A percentile compares a stretch with the other conserved stretches of the same genome.
Conservation (phyloP, 2,797 vertebrate species). For the Enteromius paludinosus region DNA sequence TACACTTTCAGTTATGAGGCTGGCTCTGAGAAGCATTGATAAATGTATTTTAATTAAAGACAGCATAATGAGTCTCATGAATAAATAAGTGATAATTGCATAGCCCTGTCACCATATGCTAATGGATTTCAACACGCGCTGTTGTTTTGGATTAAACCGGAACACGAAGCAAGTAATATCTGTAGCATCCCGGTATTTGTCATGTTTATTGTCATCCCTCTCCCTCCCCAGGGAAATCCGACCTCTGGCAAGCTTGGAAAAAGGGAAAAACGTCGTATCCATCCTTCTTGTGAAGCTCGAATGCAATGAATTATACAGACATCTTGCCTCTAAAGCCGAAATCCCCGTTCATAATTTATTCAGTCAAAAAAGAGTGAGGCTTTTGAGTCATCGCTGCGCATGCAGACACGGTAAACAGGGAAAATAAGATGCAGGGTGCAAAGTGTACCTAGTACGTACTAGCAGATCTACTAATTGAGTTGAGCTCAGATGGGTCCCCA, state of each 20-base stretch:
- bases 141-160: background rate
- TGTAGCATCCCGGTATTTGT: constrained; percentile 12
- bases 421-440: background rate
- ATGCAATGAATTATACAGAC: constrained; percentile 68
- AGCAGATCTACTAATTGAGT: constrained; percentile 2
- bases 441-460: background rate
- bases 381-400: constrained; percentile 46
- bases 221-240: background rate
- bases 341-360: constrained; percentile 71
- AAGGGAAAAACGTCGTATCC: constrained; percentile 43
- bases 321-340: constrained; percentile 41
- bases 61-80: constrained; percentile 6
- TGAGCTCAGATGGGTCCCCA: constrained; percentile 45
- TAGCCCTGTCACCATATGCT: background rate
- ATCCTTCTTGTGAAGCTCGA: constrained; percentile 49
- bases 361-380: constrained; percentile 55
- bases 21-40: background rate
- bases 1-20: background rate
- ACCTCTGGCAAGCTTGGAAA: constrained; percentile 1
- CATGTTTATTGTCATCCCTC: constrained; percentile 20
- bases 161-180: background rate
- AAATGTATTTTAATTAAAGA: constrained; percentile 28
- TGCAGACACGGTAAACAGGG: background rate
- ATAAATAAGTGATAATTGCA: constrained; percentile 14
- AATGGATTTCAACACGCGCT: background rate